Percentiles rank a stretch among this genome's conserved stretches.
phyloP scores from a whole-genome alignment of 2,113 vertebrate species.

The Eulemur rufifrons region DNA sequence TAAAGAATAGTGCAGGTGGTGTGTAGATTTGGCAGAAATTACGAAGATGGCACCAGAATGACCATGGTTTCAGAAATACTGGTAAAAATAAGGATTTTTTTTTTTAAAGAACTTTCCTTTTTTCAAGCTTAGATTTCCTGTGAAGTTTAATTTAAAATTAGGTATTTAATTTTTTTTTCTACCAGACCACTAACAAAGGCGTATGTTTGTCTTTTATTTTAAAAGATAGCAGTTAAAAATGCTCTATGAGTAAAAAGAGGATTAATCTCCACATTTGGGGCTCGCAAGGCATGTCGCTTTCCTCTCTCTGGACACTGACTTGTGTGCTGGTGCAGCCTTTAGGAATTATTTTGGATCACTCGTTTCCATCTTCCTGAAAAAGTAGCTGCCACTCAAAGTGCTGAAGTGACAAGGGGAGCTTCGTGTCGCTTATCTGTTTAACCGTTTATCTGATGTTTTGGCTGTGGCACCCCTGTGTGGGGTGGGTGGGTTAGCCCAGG shows the following conservation, averaged over 20 bases:
- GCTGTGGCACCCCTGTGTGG: background rate
- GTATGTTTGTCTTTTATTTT: background rate
- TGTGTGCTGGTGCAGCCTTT: background rate
- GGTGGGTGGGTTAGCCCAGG: background rate
- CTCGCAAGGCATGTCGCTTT: background rate
- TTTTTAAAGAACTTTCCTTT: background rate
- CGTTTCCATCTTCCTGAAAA: background rate
- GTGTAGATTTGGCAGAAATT: background rate
- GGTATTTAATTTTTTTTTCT: background rate
- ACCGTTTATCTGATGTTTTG: accelerated
- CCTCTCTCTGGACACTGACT: background rate
- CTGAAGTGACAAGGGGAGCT: background rate
- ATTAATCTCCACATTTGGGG: background rate
- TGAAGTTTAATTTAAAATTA: background rate
- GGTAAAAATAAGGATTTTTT: background rate
- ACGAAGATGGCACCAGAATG: background rate
- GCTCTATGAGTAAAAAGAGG: background rate
- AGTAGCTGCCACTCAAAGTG: background rate
- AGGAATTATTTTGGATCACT: background rate
- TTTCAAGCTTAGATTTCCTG: background rate
- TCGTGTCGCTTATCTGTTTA: background rate
- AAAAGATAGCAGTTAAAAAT: background rate
- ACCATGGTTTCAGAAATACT: background rate
- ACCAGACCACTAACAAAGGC: background rate
- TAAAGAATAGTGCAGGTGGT: background rate